These are phyloP conservation scores for Saturnia pavonia DNA, from an alignment of 2,888 invertebrate species.

Conservation along the genomic window DNA sequence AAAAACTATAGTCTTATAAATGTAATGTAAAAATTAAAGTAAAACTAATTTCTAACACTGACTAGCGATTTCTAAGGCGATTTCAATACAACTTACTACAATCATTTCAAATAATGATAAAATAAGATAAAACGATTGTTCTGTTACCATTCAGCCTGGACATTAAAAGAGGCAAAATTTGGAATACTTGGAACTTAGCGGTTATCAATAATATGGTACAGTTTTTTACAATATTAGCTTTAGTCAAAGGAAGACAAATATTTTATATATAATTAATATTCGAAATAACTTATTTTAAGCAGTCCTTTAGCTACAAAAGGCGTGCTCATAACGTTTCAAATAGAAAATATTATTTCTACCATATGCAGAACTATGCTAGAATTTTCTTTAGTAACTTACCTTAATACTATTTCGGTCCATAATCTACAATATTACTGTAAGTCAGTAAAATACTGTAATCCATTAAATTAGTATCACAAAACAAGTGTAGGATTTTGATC, in stretches of 20 bases:
- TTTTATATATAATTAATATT: neutral
- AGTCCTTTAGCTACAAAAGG: neutral
- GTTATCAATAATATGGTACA: neutral
- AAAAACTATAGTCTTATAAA: neutral
- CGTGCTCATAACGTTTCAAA: neutral
- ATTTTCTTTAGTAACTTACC: neutral
- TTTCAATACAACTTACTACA: constrained; percentile 36
- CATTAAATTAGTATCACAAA: constrained; percentile 11
- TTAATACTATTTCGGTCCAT: constrained; percentile 9
- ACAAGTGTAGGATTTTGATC: constrained; percentile 12
- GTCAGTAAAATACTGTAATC: neutral
- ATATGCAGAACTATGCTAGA: neutral
- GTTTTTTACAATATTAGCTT: neutral
- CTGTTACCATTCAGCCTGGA: neutral
- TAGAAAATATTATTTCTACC: neutral
- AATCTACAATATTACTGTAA: neutral
- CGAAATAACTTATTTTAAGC: neutral
- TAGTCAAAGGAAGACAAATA: neutral
- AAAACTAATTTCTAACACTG: constrained; percentile 38
- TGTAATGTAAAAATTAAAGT: constrained; percentile 17
- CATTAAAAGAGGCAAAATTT: neutral
- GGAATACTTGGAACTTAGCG: neutral
- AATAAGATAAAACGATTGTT: too few relatives aligned
- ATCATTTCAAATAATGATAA: neutral
- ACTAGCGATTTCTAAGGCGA: constrained; percentile 70